These are phyloP conservation scores for Eupithecia abbreviata DNA, from an alignment of 2,888 invertebrate genomes.

Conservation along the genomic window DNA sequence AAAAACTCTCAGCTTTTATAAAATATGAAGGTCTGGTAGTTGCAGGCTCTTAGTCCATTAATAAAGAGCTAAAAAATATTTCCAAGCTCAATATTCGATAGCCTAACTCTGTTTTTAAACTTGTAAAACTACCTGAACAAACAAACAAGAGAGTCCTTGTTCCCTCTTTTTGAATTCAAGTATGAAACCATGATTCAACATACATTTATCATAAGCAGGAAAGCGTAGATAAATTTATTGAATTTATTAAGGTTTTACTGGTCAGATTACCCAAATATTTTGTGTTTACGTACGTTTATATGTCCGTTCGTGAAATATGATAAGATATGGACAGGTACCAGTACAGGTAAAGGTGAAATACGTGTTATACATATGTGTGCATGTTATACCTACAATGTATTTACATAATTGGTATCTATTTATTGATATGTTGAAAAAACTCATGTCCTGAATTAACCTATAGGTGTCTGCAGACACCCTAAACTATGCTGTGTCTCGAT, in stretches of 20 bases:
- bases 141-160: neutral
- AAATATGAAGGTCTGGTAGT: too few species aligned
- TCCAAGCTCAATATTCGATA: too few species aligned
- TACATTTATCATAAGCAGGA: neutral
- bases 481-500: too few species aligned
- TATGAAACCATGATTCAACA: neutral
- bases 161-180: neutral
- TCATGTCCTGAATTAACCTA: neutral
- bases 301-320: neutral
- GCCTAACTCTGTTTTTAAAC: too few species aligned
- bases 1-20: too few species aligned
- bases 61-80: too few species aligned
- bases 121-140: neutral
- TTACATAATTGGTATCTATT: neutral
- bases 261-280: conserved; percentile 4
- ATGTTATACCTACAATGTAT: neutral
- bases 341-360: neutral
- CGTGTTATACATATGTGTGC: neutral
- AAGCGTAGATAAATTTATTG: neutral
- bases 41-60: too few species aligned
- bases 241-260: conserved; percentile 1
- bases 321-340: neutral
- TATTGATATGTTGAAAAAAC: neutral
- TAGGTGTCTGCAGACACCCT: too few species aligned
- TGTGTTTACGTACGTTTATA: neutral